phyloP scores from a whole-genome alignment of 2,797 vertebrate genomes.

The Macropodus opercularis region DNA sequence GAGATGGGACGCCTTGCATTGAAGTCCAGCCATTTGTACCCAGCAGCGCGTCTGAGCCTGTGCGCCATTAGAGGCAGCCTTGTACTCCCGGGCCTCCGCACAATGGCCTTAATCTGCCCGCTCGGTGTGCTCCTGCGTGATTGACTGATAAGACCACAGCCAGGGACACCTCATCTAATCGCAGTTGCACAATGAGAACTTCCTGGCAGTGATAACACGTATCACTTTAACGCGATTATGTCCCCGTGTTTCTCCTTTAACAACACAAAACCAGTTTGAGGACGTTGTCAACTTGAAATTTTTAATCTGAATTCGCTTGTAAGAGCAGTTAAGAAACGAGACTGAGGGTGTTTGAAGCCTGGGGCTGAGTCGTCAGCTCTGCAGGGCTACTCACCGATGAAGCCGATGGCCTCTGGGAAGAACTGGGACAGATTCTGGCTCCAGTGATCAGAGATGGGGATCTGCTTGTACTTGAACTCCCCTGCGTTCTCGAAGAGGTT shows the following conservation, averaged over 20 bases:
- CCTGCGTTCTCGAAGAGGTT: slow-evolving; percentile 96
- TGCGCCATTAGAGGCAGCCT: slow-evolving; percentile 42
- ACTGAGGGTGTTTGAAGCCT: neutral
- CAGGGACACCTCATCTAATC: slow-evolving; percentile 67
- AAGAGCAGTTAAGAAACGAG: neutral
- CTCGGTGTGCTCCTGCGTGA: slow-evolving; percentile 42
- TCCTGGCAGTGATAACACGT: slow-evolving; percentile 57
- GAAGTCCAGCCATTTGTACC: slow-evolving; percentile 55
- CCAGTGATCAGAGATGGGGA: slow-evolving; percentile 99
- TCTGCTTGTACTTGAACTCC: slow-evolving; percentile 98
- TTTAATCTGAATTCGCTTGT: too few relatives aligned
- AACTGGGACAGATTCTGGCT: slow-evolving; percentile 99
- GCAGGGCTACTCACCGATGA: slow-evolving; percentile 88
- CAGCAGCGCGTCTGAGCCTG: slow-evolving; percentile 39
- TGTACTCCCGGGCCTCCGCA: slow-evolving; percentile 45
- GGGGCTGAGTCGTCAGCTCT: slow-evolving; percentile 1
- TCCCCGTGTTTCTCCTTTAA: slow-evolving; percentile 3
- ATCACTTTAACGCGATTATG: slow-evolving; percentile 53
- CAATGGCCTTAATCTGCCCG: slow-evolving; percentile 64
- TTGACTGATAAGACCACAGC: slow-evolving; percentile 60
- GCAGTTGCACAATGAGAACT: slow-evolving; percentile 62
- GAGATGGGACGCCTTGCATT: slow-evolving; percentile 62
- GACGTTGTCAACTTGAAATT: too few relatives aligned
- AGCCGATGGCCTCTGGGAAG: slow-evolving; percentile 97
- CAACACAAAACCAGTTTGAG: too few relatives aligned